Evolutionary conservation across 2,797 vertebrate species (phyloP).

Genomic region (Sarcophilus harrisii): DNA sequence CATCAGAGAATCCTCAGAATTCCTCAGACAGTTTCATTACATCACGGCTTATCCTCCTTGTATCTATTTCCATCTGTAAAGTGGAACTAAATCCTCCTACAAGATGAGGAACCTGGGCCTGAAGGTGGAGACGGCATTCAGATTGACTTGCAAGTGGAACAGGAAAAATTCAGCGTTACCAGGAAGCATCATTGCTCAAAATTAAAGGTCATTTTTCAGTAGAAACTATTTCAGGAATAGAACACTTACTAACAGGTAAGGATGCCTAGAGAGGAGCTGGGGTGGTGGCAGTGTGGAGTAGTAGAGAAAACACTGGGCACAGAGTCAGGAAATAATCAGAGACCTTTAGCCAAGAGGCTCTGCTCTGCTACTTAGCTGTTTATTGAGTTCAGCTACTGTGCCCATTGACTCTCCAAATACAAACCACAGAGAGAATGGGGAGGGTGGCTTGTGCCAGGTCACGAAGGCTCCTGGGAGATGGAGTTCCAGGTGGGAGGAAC

Average conservation of each 20-base stretch:
- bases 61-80: background rate
- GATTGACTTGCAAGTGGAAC: background rate
- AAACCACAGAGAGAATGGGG: background rate
- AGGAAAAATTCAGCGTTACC: background rate
- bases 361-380: background rate
- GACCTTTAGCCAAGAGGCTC: background rate
- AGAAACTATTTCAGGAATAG: background rate
- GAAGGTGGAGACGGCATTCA: background rate
- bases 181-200: background rate
- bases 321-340: background rate
- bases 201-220: background rate
- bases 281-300: background rate
- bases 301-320: background rate
- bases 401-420: background rate
- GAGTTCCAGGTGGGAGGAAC: background rate
- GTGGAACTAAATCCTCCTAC: background rate
- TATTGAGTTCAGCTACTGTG: background rate
- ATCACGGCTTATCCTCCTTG: background rate
- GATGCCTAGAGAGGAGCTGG: background rate
- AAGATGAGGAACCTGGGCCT: background rate
- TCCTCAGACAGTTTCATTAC: background rate
- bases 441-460: background rate
- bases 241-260: background rate
- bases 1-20: background rate
- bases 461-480: background rate